A percentile compares a stretch with the other conserved stretches of the same genome.
These are phyloP conservation scores for Trissonchulus latispiculum DNA, from an alignment of 2,888 invertebrate genomes.

Conservation along the genomic window DNA sequence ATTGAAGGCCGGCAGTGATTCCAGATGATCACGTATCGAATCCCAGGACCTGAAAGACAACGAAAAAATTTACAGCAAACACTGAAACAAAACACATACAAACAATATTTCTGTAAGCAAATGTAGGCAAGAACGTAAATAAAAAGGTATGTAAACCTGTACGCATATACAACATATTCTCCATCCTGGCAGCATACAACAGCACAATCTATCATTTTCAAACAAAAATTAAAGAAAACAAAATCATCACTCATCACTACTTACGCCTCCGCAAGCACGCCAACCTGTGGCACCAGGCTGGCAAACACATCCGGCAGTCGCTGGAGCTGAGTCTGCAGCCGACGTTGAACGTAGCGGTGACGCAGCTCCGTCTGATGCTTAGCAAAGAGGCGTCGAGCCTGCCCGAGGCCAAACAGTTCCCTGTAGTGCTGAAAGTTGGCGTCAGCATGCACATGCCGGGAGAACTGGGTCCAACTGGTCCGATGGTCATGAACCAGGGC, in stretches of 20 bases:
- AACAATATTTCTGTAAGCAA: too few species aligned
- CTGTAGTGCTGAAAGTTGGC: slow-evolving; percentile 74
- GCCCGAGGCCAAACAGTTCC: slow-evolving; percentile 76
- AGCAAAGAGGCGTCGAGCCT: slow-evolving; percentile 65
- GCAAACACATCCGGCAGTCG: slow-evolving; percentile 65
- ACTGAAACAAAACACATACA: too few species aligned
- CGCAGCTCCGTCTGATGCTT: slow-evolving; percentile 67
- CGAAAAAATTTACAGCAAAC: too few species aligned
- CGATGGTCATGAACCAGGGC: slow-evolving; percentile 58
- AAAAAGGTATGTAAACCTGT: too few species aligned
- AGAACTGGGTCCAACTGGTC: slow-evolving; percentile 68
- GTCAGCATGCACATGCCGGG: slow-evolving; percentile 71
- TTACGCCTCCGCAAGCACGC: too few species aligned
- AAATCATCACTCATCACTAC: too few species aligned
- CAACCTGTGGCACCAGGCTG: slow-evolving; percentile 64
- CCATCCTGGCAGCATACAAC: too few species aligned
- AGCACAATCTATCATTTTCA: too few species aligned
- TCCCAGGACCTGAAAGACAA: slow-evolving; percentile 71
- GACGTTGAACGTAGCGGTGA: slow-evolving; percentile 66
- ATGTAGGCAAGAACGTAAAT: too few species aligned
- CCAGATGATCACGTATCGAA: slow-evolving; percentile 69
- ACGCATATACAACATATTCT: too few species aligned
- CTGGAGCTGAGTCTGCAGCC: slow-evolving; percentile 65
- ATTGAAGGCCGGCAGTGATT: slow-evolving; percentile 81
- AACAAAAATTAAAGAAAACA: too few species aligned